Percentiles rank a stretch among this genome's conserved stretches.
Conservation (phyloP, 53 echinoderm and acorn worm genomes). For the Arbacia lixula region DNA sequence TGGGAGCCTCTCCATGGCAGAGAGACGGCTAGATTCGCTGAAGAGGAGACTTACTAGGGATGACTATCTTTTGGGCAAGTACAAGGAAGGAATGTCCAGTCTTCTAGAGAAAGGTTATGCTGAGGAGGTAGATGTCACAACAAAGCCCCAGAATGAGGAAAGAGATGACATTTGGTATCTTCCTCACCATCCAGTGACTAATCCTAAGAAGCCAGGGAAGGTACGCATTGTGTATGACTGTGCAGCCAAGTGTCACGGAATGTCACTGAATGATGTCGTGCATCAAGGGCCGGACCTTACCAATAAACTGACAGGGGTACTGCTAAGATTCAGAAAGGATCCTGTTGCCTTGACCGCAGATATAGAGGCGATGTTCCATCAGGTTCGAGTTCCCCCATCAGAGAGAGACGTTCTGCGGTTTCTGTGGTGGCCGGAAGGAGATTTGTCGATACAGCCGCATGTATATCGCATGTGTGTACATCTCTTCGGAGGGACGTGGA, state of each 20-base stretch:
- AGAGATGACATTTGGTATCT: constrained; percentile 20
- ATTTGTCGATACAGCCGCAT: constrained; percentile 41
- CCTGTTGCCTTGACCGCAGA: constrained; percentile 42
- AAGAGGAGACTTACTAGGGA: constrained; percentile 24
- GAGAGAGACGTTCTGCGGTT: constrained; percentile 60
- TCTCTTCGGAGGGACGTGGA: constrained; percentile 58
- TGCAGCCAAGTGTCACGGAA: background rate
- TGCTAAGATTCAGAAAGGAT: constrained; percentile 26
- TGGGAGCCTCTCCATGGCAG: constrained; percentile 1
- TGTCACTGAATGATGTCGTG: constrained; percentile 10
- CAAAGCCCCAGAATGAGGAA: background rate
- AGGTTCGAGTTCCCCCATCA: constrained; percentile 61
- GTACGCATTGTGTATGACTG: constrained; percentile 16
- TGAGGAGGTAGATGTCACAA: background rate
- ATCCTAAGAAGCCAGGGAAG: constrained; percentile 12
- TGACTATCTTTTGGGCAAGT: constrained; percentile 23
- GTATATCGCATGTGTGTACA: constrained; percentile 63
- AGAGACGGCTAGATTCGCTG: constrained; percentile 19
- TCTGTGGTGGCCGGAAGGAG: constrained; percentile 65
- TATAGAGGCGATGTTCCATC: constrained; percentile 71
- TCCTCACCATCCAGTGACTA: too few relatives aligned
- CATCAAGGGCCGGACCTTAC: constrained; percentile 60
- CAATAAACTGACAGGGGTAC: constrained; percentile 47
- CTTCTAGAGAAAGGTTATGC: constrained; percentile 10
- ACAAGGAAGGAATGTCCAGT: constrained; percentile 32